phyloP scores from a whole-genome alignment of 1,140 invertebrate species.

The Popillia japonica region DNA sequence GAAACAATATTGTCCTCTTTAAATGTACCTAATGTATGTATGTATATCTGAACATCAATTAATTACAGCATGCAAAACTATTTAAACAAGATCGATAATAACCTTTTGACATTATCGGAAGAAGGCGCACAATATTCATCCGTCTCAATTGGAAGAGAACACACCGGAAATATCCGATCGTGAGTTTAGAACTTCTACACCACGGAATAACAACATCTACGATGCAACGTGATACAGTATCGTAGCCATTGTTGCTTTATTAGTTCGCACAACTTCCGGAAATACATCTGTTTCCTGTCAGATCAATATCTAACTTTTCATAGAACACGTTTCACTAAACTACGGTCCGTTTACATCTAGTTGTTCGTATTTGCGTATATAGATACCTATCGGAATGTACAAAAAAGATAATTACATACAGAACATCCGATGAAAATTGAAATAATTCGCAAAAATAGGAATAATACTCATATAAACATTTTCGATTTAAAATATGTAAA shows the following conservation, averaged over 20 bases:
- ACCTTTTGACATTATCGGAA: neutral
- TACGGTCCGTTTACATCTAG: neutral
- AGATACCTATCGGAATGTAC: no score
- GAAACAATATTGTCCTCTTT: no score
- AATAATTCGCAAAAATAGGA: no score
- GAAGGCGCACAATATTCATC: neutral
- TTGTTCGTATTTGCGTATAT: neutral
- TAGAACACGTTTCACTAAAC: neutral
- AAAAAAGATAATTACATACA: no score
- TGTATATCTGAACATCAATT: neutral
- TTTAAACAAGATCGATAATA: neutral
- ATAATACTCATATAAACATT: no score
- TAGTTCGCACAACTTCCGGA: conserved; percentile 32
- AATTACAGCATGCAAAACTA: neutral
- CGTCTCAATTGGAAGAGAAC: neutral
- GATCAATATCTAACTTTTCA: conserved; percentile 9
- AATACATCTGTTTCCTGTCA: conserved; percentile 27
- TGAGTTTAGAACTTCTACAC: conserved; percentile 12
- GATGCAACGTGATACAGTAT: neutral
- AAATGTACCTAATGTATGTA: no score
- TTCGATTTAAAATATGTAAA: no score
- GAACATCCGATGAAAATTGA: no score
- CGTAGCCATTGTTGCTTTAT: conserved; percentile 7
- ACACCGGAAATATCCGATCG: neutral
- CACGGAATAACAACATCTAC: neutral